Base-by-base conservation (phyloP, 2,888 invertebrate genomes). In the Maniola hyperantus region DNA sequence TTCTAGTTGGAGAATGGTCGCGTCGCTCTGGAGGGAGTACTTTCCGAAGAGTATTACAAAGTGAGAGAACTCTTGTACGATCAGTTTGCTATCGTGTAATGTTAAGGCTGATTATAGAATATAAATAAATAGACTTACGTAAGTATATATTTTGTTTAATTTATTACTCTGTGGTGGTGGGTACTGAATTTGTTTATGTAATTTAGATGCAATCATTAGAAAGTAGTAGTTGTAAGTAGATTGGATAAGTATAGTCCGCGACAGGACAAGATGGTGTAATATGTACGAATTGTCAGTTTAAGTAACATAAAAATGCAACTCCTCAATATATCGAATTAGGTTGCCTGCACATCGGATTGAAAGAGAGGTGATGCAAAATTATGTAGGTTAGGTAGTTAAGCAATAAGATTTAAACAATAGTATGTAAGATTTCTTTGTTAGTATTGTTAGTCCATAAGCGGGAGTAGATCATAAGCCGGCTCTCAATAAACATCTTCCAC, bases 1-100 rank as follows among this genome's bases (percentile, higher is more conserved):
- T 94, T 94, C 76, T 88, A 97, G 96, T 95, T 97, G 87, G 99
- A 99, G 79, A 95, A 96, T 63, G 99, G 99, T 0, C 95, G 96
- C 80, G 97, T 99, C 48, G 96, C 97, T 44, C 89, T 99, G 68
- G 99, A 99, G 90, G 99, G 99, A 0, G 96, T 97, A 66, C 90
- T 99, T 0, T 97, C 98, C 7, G 98, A 98, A 77, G 99, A 99
- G 75, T 99, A 98, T 87, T 99, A 97, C 88, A 96, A 95, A 93
- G 96, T 99, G 57, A 94, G 99, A 66, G 97, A 98, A 76, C 89
- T 99, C 46, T 91, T 99, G 39, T 99, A 99, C 83, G 96, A 97
- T 72, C 99, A 99, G 84, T 99, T 99, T 88, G 99, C 99, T 66
- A 98, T 99, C 80, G 95, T 99, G 64, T 99, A 94, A 77, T 64